Evolutionary conservation across 2,113 vertebrate species (phyloP), one percentile per base, ranked within the genome.

Genomic region (Oxyruncus cristatus): DNA sequence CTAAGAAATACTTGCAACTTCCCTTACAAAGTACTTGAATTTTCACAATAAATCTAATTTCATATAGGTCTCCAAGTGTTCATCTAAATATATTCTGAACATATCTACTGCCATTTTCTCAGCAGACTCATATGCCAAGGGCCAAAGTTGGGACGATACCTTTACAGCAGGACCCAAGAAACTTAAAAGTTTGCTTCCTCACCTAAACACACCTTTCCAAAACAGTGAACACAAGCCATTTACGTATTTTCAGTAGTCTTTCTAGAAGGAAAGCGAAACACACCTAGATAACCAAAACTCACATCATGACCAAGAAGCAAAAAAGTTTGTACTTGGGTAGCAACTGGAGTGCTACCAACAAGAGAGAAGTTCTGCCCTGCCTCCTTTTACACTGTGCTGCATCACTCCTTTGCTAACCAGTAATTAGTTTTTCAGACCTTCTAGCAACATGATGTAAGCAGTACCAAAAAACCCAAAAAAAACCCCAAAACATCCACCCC

Each of bases 351-450:
- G 14, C 12, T 93, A 28, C 14, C 33, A 96, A 56, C 28, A 90
- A 68, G 23, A 81, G 2, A 86, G 26, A 8, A 67, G 12, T 23
- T 93, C 52, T 52, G 17, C 16, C 26, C 30, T 8, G 0, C 5
- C 14, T 83, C 62, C 41, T 78, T 56, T 87, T 78, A 49, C 49
- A 46, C 53, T 82, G 23, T 59, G 17, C 47, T 67, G 41, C 47
- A 66, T 72, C 61, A 62, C n/a, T 95, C 56, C 37, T 79, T 88
- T 92, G 35, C 44, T 67, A 91, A 24, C 49, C 33, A 87, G 32
- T 32, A 83, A 27, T 91, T 68, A 41, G 19, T 28, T 78, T 95
- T 75, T 53, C 78, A 95, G 91, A 59, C 42, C 11, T 93, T 77
- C 78, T 85, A 81, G 79, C 21, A 93, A 88, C 37, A 62, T 35